Percentiles rank a stretch among this genome's conserved stretches.
phyloP scores from a whole-genome alignment of 2,888 invertebrate species.

The Rhagonycha lutea region DNA sequence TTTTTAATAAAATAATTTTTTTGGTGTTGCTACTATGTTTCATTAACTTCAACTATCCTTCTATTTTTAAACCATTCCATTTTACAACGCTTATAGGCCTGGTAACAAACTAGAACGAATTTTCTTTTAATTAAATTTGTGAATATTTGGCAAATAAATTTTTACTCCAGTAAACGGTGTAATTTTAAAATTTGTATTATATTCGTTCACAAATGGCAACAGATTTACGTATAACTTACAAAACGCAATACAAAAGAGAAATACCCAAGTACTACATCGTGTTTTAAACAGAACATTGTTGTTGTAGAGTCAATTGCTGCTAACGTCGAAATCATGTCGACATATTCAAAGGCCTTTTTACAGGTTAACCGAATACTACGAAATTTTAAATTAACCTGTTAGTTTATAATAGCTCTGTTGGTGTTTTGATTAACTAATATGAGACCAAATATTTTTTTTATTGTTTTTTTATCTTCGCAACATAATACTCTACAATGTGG shows the following conservation, averaged over 20 bases:
- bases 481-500: too few relatives aligned
- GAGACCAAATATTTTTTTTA: background rate
- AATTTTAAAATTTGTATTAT: background rate
- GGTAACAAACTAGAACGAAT: background rate
- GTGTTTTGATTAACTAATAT: background rate
- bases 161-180: background rate
- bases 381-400: background rate
- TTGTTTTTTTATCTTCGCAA: background rate
- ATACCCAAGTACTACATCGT: background rate
- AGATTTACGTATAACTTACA: background rate
- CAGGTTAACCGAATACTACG: background rate
- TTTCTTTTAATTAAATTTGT: background rate
- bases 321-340: background rate
- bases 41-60: conserved; percentile 52
- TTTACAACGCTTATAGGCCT: background rate
- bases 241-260: background rate
- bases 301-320: background rate
- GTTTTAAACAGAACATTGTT: background rate
- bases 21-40: conserved; percentile 54
- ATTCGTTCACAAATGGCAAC: background rate
- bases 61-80: background rate
- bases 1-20: conserved; percentile 59
- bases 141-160: background rate
- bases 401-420: background rate
- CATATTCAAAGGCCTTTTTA: background rate